Percentiles rank a stretch among this genome's conserved stretches.
Conservation (phyloP, 2,888 invertebrate species). For the Tortrix viridana region DNA sequence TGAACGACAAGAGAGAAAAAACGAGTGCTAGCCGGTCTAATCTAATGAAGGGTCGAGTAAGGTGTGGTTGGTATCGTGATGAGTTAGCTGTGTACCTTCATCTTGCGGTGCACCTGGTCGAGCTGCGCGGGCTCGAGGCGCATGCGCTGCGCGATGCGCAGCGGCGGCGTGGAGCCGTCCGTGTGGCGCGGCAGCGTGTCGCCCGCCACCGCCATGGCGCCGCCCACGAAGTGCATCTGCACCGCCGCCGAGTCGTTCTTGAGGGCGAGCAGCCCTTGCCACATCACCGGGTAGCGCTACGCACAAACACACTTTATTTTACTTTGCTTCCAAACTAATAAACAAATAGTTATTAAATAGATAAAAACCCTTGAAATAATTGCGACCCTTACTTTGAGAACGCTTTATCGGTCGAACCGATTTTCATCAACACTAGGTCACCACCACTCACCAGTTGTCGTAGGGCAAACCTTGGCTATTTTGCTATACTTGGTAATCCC, state of each 20-base stretch:
- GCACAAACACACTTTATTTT: not conserved
- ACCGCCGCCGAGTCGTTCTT: conserved; percentile 99
- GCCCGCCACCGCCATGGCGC: conserved; percentile 94
- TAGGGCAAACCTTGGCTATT: no score
- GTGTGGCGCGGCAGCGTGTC: conserved; percentile 93
- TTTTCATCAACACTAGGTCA: no score
- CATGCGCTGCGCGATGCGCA: conserved; percentile 99
- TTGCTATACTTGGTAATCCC: no score
- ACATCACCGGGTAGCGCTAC: conserved; percentile 97
- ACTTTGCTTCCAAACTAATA: not conserved
- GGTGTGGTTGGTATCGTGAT: no score
- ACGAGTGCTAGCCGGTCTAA: no score
- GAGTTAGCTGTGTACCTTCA: conserved; percentile 88
- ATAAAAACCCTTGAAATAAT: no score
- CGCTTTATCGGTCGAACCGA: no score
- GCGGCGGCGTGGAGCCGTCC: conserved; percentile 92
- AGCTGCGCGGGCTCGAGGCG: conserved; percentile 97
- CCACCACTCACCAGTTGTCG: no score
- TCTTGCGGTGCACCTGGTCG: conserved; percentile 97
- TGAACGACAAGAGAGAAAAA: no score
- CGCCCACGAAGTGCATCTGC: conserved; percentile 99
- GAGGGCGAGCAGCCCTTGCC: conserved; percentile 97
- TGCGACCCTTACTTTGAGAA: no score
- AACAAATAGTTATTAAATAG: not conserved
- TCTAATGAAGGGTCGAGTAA: no score